phyloP scores from a whole-genome alignment of 2,888 invertebrate species.

The Lasioglossum figueresi region DNA sequence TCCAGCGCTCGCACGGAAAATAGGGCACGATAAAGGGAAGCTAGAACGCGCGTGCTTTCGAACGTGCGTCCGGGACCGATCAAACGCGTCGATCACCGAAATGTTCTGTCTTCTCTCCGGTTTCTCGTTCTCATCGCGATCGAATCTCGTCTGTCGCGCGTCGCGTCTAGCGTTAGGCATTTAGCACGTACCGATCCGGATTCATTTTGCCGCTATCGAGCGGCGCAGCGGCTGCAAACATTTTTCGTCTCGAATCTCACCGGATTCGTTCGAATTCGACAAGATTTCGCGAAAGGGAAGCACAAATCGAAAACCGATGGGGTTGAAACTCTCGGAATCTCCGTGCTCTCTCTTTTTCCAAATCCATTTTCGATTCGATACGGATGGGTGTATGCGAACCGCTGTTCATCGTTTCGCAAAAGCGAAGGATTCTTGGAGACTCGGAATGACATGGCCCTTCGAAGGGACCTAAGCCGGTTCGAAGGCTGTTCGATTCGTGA shows the following conservation, averaged over 20 bases:
- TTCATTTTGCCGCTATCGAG: not conserved
- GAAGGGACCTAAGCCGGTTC: not conserved
- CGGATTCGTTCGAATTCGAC: not conserved
- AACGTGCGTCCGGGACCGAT: conserved; percentile 4
- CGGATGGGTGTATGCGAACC: not conserved
- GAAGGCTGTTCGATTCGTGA: not conserved
- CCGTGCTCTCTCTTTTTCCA: not conserved
- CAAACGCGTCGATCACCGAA: conserved; percentile 27
- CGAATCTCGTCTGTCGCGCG: not conserved
- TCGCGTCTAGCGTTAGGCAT: not conserved
- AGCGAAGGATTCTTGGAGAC: not conserved
- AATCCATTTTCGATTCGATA: not conserved
- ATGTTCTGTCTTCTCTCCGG: conserved; percentile 21
- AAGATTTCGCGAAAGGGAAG: not conserved
- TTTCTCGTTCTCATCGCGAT: not conserved
- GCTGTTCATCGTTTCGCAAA: not conserved
- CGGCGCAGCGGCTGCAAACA: not conserved
- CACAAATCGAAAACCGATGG: not conserved
- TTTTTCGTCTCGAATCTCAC: not conserved
- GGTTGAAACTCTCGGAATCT: not conserved
- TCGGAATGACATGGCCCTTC: not conserved
- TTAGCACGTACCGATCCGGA: not conserved
- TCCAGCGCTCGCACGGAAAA: conserved; percentile 41
- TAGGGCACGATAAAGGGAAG: conserved; percentile 39
- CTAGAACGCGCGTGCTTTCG: conserved; percentile 29